A percentile compares a stretch with the other conserved stretches of the same genome.
Conservation (phyloP, 1,140 invertebrate species). For the Elymnias hypermnestra region DNA sequence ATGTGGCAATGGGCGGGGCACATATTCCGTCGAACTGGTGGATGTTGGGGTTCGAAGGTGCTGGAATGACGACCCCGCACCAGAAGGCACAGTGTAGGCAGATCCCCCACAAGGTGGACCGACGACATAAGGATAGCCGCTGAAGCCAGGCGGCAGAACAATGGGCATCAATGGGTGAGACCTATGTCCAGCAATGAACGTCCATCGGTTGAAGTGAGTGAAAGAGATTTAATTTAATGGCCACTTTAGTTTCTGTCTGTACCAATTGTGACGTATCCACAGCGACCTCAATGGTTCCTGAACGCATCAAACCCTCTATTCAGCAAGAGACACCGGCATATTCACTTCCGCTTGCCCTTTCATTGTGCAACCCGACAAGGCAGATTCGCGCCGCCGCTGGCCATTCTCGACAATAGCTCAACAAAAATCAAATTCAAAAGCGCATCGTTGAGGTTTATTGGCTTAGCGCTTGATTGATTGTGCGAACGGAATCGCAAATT, state of each 20-base stretch:
- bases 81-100: too few relatives aligned
- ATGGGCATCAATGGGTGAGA: too few relatives aligned
- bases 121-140: too few relatives aligned
- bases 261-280: constrained; percentile 31
- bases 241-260: constrained; percentile 33
- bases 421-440: constrained; percentile 72
- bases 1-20: too few relatives aligned
- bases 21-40: too few relatives aligned
- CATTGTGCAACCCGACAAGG: constrained; percentile 65
- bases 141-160: too few relatives aligned
- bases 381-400: constrained; percentile 60
- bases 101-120: too few relatives aligned
- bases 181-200: too few relatives aligned
- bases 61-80: too few relatives aligned
- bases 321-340: constrained; percentile 52
- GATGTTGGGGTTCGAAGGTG: too few relatives aligned
- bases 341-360: constrained; percentile 62
- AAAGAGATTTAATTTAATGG: too few relatives aligned
- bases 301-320: constrained; percentile 51
- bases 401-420: constrained; percentile 56
- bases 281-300: constrained; percentile 60
- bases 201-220: too few relatives aligned
- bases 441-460: constrained; percentile 76
- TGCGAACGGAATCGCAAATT: constrained; percentile 59
- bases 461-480: constrained; percentile 75